Base-by-base conservation (phyloP, 2,113 vertebrate species). In the Callospermophilus lateralis region DNA sequence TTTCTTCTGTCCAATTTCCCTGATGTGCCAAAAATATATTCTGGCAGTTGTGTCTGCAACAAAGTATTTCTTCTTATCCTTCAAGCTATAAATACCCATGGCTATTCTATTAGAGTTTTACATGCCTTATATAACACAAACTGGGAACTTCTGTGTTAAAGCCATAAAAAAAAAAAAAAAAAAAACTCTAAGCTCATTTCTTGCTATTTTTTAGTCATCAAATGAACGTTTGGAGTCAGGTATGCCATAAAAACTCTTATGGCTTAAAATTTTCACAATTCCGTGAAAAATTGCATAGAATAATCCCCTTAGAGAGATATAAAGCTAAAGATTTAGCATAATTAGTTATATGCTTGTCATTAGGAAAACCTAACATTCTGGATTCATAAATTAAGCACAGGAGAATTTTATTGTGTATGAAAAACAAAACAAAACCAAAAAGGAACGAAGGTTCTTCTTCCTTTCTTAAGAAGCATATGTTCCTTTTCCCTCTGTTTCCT, bases 291-390 rank as follows among this genome's bases (percentile, higher is more conserved):
- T 48, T 84, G 2, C 24, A 16, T 89, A 78, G 17, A 86, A 6
- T 84, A 79, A 85, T 32, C 30, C 20, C 26, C 19, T 61, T 79
- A 67, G 39, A 13, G 39, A 13, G 15, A 89, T 68, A 93, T 28
- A 93, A 58, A 90, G 55, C 26, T 65, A 85, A 92, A 78, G 7
- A 92, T 93, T 42, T 81, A 48, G 39, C 22, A 58, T 63, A 90
- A 73, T 79, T 90, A 63, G 79, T 24, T 84, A 84, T 51, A 61
- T 84, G 16, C 30, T 1, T 45, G 8, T 78, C 28, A 17, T 88
- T 80, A 92, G 58, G 84, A 93, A 95, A 92, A 74, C 20, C 5
- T 92, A 70, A 76, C 12, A 90, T 63, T 96, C 72, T 48, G 19
- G 39, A 53, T 83, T 11, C 26, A 53, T 90, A 84, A 86, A 58